These are phyloP conservation scores for Conchocele bisecta DNA, from an alignment of 2,888 invertebrate species.

Conservation along the genomic window DNA sequence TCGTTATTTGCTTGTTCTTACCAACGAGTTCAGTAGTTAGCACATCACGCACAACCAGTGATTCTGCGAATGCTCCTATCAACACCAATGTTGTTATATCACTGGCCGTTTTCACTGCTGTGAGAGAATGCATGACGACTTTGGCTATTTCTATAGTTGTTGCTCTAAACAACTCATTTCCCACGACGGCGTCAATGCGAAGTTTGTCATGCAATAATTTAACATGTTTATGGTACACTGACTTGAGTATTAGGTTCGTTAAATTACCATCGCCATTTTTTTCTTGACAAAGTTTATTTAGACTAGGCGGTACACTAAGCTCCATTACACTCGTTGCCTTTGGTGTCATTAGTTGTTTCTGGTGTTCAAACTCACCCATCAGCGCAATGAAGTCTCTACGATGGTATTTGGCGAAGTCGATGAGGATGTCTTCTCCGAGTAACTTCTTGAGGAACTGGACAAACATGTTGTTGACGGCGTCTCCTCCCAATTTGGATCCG, in stretches of 20 bases:
- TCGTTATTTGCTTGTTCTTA: constrained; percentile 40
- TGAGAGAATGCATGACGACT: constrained; percentile 34
- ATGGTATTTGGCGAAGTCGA: constrained; percentile 39
- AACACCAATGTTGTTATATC: constrained; percentile 40
- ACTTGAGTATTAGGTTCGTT: constrained; percentile 46
- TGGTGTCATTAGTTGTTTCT: constrained; percentile 44
- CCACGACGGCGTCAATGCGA: constrained; percentile 49
- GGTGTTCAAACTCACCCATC: constrained; percentile 54
- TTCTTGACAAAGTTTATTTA: constrained; percentile 48
- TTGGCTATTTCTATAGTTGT: constrained; percentile 52
- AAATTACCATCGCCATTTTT: constrained; percentile 51
- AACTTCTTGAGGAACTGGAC: constrained; percentile 53
- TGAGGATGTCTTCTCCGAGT: constrained; percentile 39
- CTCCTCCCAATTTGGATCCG: constrained; percentile 49
- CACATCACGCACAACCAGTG: constrained; percentile 49
- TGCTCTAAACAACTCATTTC: constrained; percentile 56
- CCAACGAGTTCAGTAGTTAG: constrained; percentile 47
- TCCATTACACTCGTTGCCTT: constrained; percentile 38
- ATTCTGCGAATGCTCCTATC: constrained; percentile 46
- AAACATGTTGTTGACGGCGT: constrained; percentile 53
- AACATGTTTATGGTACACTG: constrained; percentile 49
- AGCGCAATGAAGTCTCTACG: constrained; percentile 45
- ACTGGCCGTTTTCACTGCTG: constrained; percentile 27
- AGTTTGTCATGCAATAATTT: constrained; percentile 33
- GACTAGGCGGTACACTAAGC: constrained; percentile 43